Percentiles rank a stretch among this genome's conserved stretches.
phyloP scores from a whole-genome alignment of 2,113 vertebrate genomes.

The human region GRCh38 chr5:136675501-136676000 shows the following conservation, averaged over 20 bases:
- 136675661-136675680: background rate
- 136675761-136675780: background rate
- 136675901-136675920: background rate
- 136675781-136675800: accelerated
- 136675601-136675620: background rate
- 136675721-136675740: accelerated
- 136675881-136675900: background rate
- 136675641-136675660: background rate
- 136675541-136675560: background rate
- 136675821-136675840: background rate
- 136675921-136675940: background rate
- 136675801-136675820: background rate
- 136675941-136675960: background rate
- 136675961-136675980: background rate
- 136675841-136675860: background rate
- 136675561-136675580: background rate
- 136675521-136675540: too few species aligned
- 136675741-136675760: background rate
- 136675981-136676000: background rate
- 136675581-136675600: background rate
- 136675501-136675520: background rate
- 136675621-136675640: accelerated
- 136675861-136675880: background rate
- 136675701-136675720: background rate
- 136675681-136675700: background rate